Conservation (phyloP, 2,797 vertebrate genomes). For the Prunella strophiata region DNA sequence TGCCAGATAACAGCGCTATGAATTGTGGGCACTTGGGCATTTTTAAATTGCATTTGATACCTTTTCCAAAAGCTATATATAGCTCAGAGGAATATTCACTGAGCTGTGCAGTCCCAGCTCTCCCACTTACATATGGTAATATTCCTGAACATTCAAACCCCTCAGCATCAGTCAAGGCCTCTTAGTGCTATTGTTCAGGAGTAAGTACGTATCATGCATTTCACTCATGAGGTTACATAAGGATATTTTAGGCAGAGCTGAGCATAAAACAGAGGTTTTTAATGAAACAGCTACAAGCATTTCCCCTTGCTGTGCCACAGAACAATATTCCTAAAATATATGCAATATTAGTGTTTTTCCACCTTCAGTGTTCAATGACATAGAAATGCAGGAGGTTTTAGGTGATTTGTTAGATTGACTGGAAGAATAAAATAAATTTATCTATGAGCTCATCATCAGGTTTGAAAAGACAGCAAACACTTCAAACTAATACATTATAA, state of each 20-base stretch:
- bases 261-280: not conserved
- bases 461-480: not conserved
- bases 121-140: constrained; percentile 29
- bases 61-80: constrained; percentile 21
- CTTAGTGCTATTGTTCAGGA: constrained; percentile 12
- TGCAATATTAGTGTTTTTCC: not conserved
- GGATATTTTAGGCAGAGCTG: constrained; percentile 2
- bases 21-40: not conserved
- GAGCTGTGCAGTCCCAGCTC: not conserved
- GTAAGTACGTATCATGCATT: not conserved
- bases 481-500: not conserved
- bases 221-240: constrained; percentile 17
- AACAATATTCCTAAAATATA: not conserved
- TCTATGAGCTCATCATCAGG: not conserved
- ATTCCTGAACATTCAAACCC: constrained; percentile 13
- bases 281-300: not conserved
- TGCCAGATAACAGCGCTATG: not conserved
- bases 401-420: not conserved
- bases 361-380: not conserved
- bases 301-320: not conserved
- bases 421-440: not conserved
- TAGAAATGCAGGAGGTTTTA: not conserved
- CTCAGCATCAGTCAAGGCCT: constrained; percentile 6
- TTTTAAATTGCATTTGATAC: not conserved
- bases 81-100: not conserved